Percentiles rank a stretch among this genome's conserved stretches.
Conservation (phyloP, 2,797 vertebrate species). For the Squalus acanthias region DNA sequence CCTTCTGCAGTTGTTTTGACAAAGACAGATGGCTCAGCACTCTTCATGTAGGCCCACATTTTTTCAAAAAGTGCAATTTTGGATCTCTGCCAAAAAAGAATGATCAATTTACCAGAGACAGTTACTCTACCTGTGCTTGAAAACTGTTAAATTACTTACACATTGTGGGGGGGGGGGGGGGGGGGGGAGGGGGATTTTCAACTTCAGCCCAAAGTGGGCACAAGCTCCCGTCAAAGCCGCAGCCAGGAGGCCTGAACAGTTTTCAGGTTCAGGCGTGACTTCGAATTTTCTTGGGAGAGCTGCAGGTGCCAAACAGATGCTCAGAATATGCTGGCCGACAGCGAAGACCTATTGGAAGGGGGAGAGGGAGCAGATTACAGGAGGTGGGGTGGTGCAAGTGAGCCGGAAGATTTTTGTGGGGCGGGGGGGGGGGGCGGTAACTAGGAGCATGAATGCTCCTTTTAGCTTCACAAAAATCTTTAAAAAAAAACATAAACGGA, state of each 20-base stretch:
- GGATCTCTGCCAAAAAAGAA: slow-evolving; percentile 74
- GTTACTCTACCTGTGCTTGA: neutral
- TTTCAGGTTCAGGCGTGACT: neutral
- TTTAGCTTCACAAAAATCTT: neutral
- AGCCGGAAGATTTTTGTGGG: neutral
- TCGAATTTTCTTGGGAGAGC: neutral
- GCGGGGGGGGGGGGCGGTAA: too few species aligned
- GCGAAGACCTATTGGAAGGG: too few species aligned
- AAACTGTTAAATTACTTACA: neutral
- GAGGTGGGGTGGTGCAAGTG: neutral
- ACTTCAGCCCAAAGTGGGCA: neutral
- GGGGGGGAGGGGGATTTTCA: neutral
- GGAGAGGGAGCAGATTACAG: neutral
- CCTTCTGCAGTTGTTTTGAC: slow-evolving; percentile 98
- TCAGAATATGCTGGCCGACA: neutral
- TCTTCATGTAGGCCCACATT: slow-evolving; percentile 99
- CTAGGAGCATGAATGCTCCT: too few species aligned
- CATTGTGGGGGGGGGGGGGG: neutral
- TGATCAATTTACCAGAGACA: slow-evolving; percentile 45
- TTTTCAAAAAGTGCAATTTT: slow-evolving; percentile 99
- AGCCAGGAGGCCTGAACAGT: neutral
- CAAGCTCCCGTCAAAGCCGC: neutral
- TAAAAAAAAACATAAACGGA: neutral
- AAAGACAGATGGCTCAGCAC: slow-evolving; percentile 96
- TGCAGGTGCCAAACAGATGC: neutral